These are phyloP conservation scores for Ephestia elutella DNA, from an alignment of 1,140 invertebrate species.

Conservation along the genomic window DNA sequence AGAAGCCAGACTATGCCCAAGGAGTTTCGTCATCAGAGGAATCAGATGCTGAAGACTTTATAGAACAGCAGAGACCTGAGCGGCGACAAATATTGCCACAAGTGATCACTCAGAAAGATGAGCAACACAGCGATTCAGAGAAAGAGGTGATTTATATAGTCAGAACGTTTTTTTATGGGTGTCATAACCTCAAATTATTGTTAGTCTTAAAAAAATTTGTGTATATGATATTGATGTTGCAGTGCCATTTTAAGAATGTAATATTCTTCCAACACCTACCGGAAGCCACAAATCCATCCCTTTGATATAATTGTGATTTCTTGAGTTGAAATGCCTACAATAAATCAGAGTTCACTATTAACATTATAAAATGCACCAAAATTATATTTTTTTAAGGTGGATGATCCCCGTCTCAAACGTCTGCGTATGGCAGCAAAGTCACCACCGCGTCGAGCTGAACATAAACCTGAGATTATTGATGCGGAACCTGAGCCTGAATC, in stretches of 20 bases:
- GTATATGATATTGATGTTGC: too few species aligned
- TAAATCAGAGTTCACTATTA: too few species aligned
- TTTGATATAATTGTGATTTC: too few species aligned
- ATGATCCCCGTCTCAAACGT: slow-evolving; percentile 85
- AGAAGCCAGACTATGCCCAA: slow-evolving; percentile 94
- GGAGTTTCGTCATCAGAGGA: slow-evolving; percentile 87
- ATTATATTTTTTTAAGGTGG: slow-evolving; percentile 56
- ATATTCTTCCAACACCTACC: too few species aligned
- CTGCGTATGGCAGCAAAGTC: slow-evolving; percentile 70
- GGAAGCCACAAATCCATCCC: too few species aligned
- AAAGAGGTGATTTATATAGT: slow-evolving; percentile 49
- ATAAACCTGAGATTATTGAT: slow-evolving; percentile 76
- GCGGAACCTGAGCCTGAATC: slow-evolving; percentile 75
- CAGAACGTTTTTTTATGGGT: too few species aligned
- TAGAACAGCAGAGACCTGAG: slow-evolving; percentile 76
- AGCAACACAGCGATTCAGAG: slow-evolving; percentile 65
- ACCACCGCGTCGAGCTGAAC: slow-evolving; percentile 58
- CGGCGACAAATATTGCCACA: slow-evolving; percentile 54
- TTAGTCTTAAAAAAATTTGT: too few species aligned
- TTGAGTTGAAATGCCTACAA: too few species aligned
- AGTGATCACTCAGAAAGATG: slow-evolving; percentile 67
- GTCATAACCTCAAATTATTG: too few species aligned
- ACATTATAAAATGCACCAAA: neutral
- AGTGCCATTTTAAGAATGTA: too few species aligned
- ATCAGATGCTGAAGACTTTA: slow-evolving; percentile 89